These are phyloP conservation scores for Gadopsis marmoratus DNA, from an alignment of 2,797 vertebrate genomes.

Conservation along the genomic window DNA sequence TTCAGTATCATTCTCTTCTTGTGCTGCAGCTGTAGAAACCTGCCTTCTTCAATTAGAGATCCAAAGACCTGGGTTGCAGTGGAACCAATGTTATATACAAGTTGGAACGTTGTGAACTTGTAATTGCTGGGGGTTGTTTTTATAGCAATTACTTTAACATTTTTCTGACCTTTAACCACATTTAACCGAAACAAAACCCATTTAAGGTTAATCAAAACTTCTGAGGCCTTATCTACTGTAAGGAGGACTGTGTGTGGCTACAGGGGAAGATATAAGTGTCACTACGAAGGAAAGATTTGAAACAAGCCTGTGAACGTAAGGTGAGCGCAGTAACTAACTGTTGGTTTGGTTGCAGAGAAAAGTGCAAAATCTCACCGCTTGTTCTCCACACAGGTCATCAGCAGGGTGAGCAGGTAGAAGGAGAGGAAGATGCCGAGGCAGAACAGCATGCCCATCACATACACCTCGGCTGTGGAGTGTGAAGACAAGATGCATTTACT, in stretches of 20 bases:
- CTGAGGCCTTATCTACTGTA: neutral
- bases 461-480: slow-evolving; percentile 87
- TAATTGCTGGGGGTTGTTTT: neutral
- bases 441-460: slow-evolving; percentile 93
- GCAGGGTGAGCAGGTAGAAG: slow-evolving; percentile 92
- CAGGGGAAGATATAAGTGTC: neutral
- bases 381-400: slow-evolving; percentile 92
- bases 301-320: neutral
- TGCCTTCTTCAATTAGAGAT: neutral
- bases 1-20: slow-evolving; percentile 2
- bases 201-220: neutral
- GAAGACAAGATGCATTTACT: slow-evolving; percentile 2
- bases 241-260: neutral
- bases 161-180: neutral
- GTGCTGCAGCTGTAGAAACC: neutral
- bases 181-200: neutral
- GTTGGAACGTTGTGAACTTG: neutral
- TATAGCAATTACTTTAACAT: neutral
- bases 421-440: slow-evolving; percentile 96
- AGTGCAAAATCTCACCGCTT: slow-evolving; percentile 85
- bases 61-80: neutral
- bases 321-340: no score
- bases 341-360: neutral
- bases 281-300: neutral
- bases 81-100: neutral